A percentile compares a stretch with the other conserved stretches of the same genome.
Conservation (phyloP, 1,140 invertebrate genomes). For the Sinella curviseta region DNA sequence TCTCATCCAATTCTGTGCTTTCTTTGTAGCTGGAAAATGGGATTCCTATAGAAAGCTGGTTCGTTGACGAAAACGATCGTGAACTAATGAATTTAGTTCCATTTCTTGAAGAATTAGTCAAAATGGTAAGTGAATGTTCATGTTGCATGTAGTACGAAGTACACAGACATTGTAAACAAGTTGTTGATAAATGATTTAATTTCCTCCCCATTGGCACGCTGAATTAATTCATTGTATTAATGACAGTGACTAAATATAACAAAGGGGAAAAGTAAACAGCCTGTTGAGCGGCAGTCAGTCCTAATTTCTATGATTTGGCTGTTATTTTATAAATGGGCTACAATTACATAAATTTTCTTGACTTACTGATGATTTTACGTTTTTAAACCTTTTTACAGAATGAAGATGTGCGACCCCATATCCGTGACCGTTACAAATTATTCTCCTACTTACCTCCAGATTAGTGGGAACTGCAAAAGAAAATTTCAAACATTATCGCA, state of each 20-base stretch:
- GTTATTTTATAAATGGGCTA: neutral
- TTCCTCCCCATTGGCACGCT: constrained; percentile 12
- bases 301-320: neutral
- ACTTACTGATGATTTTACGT: too few relatives aligned
- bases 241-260: constrained; percentile 9
- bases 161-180: too few relatives aligned
- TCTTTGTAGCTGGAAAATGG: constrained; percentile 86
- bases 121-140: constrained; percentile 70
- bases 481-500: neutral
- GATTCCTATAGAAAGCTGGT: constrained; percentile 97
- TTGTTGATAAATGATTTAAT: too few relatives aligned
- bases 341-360: neutral
- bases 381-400: constrained; percentile 75
- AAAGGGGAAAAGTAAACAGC: neutral
- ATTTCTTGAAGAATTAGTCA: constrained; percentile 84
- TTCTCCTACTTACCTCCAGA: constrained; percentile 85
- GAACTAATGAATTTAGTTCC: constrained; percentile 91
- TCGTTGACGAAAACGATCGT: constrained; percentile 83
- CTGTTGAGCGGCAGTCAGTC: constrained; percentile 5
- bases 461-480: constrained; percentile 57
- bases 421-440: constrained; percentile 82
- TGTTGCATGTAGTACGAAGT: neutral
- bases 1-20: constrained; percentile 8
- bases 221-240: neutral
- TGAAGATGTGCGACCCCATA: constrained; percentile 86